Base-by-base conservation (phyloP, 2,113 vertebrate species). In the Catharus bicknelli region DNA sequence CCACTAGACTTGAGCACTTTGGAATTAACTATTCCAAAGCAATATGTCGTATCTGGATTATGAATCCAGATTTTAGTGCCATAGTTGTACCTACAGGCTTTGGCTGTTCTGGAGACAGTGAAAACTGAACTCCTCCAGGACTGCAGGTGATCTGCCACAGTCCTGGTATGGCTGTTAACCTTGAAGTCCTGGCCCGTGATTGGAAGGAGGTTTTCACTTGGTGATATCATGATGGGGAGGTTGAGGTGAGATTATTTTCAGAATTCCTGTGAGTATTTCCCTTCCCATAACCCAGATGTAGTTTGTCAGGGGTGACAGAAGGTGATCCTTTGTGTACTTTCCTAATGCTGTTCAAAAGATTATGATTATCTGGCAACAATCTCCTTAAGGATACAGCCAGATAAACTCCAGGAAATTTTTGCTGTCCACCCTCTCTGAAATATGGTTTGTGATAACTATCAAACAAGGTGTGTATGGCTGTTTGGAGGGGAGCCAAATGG, bases 391-490 rank as follows among this genome's bases (percentile, higher is more conserved):
- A 74, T 45, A 18, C 42, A 69, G 85, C 38, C 54, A 78, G 59
- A 92, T 68, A 59, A 85, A 94, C n/a, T 77, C 58, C 84, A 90
- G 84, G 64, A 75, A 90, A 61, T 77, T 69, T 88, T 79, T 96
- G 27, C 84, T 90, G 70, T 79, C 74, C 63, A 70, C 59, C 58
- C 45, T 88, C 42, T 87, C 67, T 92, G 80, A 93, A 87, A 38
- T 80, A 70, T 18, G 11, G 29, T 72, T 94, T 74, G 29, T 1
- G 7, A 47, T 88, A 90, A 48, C 51, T 81, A 23, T 55, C 57
- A 54, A 67, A 61, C 23, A 86, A 94, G 80, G 87, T 90, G 40
- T 64, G 15, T 34, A 7, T 55, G 54, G 45, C 80, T 89, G 25
- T 57, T 94, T 61, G 77, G 59, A 87, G 51, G 32, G 25, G 54